Base-by-base conservation (phyloP, 2,888 invertebrate genomes). In the Lomographa bimaculata region DNA sequence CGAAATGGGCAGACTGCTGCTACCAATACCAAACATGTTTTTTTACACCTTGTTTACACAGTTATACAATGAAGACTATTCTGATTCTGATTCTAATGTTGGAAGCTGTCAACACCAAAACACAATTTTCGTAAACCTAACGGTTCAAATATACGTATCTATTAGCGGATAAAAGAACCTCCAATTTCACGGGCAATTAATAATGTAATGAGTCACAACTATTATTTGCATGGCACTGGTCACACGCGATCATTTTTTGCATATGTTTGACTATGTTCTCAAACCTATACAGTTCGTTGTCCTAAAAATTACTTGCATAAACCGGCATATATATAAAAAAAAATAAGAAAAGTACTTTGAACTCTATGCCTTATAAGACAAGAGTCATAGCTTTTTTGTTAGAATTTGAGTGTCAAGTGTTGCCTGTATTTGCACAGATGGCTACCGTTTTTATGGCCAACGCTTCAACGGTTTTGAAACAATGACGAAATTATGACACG, bases 381-480 rank as follows among this genome's bases (percentile, higher is more conserved):
- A 25, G 23, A 16, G 23, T 14, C 25, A 35, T 19, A 16, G 19
- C 19, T 45, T 50, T 42, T 29, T 25, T 47, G 51, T 17, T 57
- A 58, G 58, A 58, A 59, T 57, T 57, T 53, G 23, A 20, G 42
- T 46, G 54, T 54, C 60, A 64, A 69, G 62, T 65, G 61, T 50
- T 32, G 52, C 37, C 32, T 32, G 50, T 57, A 60, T 71, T 73
- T 70, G 66, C 59, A 60, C 75, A 75, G 64, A 67, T 73, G 71
- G 66, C 66, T 66, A 60, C 69, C 38, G 60, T 70, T 62, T 68
- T 69, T 64, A 61, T 64, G 52, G n/a, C n/a, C n/a, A n/a, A n/a
- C n/a, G 54, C 36, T 47, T 33, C 46, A 57, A 53, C 39, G 42
- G 23, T 55, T 52, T 57, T 53, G 36, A 43, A 50, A 58, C 44